A percentile compares a stretch with the other conserved stretches of the same genome.
Evolutionary conservation across 2,888 invertebrate genomes (phyloP).

Genomic region (Stegophylla sp.): DNA sequence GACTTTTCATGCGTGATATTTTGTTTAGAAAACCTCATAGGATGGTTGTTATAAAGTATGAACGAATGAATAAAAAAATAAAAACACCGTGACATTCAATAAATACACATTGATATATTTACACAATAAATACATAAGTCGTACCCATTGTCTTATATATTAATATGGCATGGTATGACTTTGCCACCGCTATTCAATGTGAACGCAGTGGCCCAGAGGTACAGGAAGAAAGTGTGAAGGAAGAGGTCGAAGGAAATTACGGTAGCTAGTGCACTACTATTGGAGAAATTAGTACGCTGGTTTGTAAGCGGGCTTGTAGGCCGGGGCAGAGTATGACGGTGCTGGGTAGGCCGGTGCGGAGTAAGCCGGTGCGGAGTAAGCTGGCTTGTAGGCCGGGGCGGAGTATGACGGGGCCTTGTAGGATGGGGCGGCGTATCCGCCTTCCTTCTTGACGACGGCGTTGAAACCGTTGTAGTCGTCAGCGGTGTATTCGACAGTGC

Average conservation of each 20-base stretch:
- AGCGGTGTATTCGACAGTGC: conserved; percentile 73
- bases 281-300: conserved; percentile 50
- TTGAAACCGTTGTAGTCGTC: conserved; percentile 54
- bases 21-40: too few species aligned
- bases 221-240: conserved; percentile 26
- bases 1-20: too few species aligned
- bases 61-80: not conserved
- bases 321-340: conserved; percentile 40
- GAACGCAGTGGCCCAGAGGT: conserved; percentile 45
- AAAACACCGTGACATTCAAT: conserved; percentile 4
- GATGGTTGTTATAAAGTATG: too few species aligned
- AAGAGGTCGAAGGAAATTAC: conserved; percentile 21
- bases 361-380: conserved; percentile 62
- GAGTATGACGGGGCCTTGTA: conserved; percentile 44
- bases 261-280: conserved; percentile 20
- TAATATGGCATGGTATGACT: conserved; percentile 43
- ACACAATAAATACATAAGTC: conserved; percentile 46
- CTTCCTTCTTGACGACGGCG: conserved; percentile 56
- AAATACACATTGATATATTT: conserved; percentile 46
- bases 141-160: conserved; percentile 38
- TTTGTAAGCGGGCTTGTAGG: conserved; percentile 51
- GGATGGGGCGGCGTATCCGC: conserved; percentile 51
- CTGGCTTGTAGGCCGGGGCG: conserved; percentile 55
- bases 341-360: conserved; percentile 61
- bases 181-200: conserved; percentile 30